These are phyloP conservation scores for Echinometra lucunter DNA, from an alignment of 53 echinoderm and acorn worm genomes.

Conservation along the genomic window DNA sequence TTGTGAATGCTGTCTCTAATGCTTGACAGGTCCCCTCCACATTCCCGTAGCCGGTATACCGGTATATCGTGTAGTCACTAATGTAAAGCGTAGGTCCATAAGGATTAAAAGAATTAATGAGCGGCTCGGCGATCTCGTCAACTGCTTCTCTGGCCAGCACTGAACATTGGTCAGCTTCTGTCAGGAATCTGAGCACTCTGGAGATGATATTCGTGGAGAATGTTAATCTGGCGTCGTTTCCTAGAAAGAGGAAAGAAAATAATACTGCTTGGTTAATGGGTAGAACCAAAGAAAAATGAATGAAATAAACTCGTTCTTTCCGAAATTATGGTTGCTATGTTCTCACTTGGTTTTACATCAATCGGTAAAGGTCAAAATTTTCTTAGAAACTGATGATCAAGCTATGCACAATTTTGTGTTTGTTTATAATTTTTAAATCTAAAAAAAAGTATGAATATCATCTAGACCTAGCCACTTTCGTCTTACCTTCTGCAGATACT, in stretches of 20 bases:
- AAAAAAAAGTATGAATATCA: no score
- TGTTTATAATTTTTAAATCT: no score
- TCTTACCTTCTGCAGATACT: neutral
- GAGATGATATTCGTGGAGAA: neutral
- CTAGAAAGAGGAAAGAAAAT: neutral
- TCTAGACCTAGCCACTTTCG: no score
- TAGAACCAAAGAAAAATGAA: no score
- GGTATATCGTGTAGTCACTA: constrained; percentile 2
- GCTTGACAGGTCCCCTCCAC: neutral
- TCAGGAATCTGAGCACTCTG: neutral
- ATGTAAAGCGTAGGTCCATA: neutral
- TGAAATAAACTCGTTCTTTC: no score
- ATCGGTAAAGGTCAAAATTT: no score
- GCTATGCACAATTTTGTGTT: no score
- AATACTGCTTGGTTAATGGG: no score
- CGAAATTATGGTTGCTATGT: no score
- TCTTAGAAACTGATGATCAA: no score
- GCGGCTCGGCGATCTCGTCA: neutral
- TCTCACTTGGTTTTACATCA: no score
- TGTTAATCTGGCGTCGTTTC: neutral
- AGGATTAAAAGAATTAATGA: neutral
- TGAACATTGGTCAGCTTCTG: neutral
- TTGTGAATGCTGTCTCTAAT: neutral
- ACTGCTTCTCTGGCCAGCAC: neutral
- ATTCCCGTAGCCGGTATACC: neutral